phyloP scores from a whole-genome alignment of 2,888 invertebrate genomes.

The Hirtodrosophila alboralis region DNA sequence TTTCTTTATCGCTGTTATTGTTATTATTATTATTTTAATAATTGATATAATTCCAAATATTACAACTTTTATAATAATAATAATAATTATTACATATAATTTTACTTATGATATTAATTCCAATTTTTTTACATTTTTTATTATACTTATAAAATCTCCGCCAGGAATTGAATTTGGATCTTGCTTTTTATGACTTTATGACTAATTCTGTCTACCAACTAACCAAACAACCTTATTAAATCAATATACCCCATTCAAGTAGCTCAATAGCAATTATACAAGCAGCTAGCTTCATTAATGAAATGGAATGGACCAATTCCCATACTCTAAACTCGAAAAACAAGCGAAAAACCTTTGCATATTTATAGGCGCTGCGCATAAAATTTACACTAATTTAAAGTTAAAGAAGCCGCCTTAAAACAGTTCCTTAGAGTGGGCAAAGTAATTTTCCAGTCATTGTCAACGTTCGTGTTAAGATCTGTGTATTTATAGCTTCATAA shows the following conservation, averaged over 20 bases:
- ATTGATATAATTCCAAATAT: no score
- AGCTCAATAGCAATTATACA: conserved; percentile 2
- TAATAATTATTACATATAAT: no score
- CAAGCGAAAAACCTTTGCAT: conserved; percentile 56
- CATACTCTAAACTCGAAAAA: neutral
- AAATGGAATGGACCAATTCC: conserved; percentile 56
- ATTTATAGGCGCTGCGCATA: conserved; percentile 59
- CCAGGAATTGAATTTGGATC: no score
- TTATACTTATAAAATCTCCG: no score
- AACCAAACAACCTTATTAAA: neutral
- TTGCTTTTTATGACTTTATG: no score
- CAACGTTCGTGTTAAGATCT: conserved; percentile 18
- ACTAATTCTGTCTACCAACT: no score
- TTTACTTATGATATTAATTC: no score
- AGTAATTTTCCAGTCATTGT: conserved; percentile 52
- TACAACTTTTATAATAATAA: no score
- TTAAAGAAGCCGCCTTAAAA: conserved; percentile 14
- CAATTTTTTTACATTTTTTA: no score
- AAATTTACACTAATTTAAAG: conserved; percentile 67
- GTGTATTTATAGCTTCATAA: conserved; percentile 44
- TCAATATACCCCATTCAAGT: conserved; percentile 3
- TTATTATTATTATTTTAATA: no score
- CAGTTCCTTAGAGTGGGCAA: conserved; percentile 2
- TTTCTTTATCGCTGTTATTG: no score
- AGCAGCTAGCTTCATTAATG: conserved; percentile 48